Base-by-base conservation (phyloP, 2,797 vertebrate genomes). In the Pterois miles region DNA sequence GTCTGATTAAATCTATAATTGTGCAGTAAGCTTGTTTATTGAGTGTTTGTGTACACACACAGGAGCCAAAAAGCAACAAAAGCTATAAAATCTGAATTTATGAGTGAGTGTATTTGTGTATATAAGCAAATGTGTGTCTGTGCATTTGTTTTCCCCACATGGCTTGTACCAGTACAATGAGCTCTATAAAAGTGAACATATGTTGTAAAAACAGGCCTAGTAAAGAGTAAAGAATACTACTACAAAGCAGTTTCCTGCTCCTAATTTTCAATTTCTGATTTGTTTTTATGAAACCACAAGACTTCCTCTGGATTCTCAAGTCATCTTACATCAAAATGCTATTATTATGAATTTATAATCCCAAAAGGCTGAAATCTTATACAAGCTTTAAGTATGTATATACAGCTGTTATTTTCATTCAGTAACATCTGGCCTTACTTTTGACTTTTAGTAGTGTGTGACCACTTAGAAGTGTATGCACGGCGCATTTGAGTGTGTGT, bases 31-130 rank as follows among this genome's bases (percentile, higher is more conserved):
- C 69, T 46, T 58, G 80, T 81, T 89, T 85, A 75, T 76, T 71
- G 68, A 87, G 67, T 65, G 25, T 4, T 54, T 78, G 38, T 62
- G 65, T 64, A 63, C 74, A 87, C 79, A 73, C 79, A 73, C 71
- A 48, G 16, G 80, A 86, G 71, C 69, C 40, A 78, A 85, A 83
- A 82, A 60, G 72, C 75, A 88, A 50, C 38, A 65, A 74, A 69
- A 80, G 77, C 64, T 50, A 80, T 86, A 80, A 87, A 88, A 89
- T 84, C 57, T 8, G 57, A 81, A 86, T 86, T 85, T 65, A 83
- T 68, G 58, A 73, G 33, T 8, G 46, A 48, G 46, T 52, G 50
- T 60, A 13, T 78, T 70, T 73, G 50, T 75, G 78, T 83, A 65
- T 38, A 14, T 46, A 46, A 31, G 33, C 1, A 54, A 33, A 43